A percentile compares a stretch with the other conserved stretches of the same genome.
Evolutionary conservation across 1,140 invertebrate genomes (phyloP).

Genomic region (Pinna nobilis): DNA sequence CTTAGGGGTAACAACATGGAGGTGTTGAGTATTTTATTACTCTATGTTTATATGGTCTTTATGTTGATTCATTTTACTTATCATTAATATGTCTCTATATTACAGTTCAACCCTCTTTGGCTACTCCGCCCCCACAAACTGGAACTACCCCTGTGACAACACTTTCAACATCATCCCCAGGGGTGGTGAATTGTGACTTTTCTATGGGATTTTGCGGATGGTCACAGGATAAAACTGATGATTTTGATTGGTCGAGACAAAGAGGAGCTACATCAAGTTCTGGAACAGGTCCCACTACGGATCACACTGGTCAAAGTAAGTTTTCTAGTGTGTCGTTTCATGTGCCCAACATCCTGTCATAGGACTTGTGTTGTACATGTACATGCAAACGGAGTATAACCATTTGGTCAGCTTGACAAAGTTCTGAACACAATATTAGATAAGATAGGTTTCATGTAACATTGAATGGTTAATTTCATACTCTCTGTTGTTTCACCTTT

Average conservation of each 20-base stretch:
- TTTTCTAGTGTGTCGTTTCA: too few species aligned
- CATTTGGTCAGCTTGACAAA: too few species aligned
- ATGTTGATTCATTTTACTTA: too few species aligned
- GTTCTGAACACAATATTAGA: background rate
- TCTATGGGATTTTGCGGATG: slow-evolving; percentile 59
- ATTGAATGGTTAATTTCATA: background rate
- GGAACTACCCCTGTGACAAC: slow-evolving; percentile 15
- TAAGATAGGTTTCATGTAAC: background rate
- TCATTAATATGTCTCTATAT: too few species aligned
- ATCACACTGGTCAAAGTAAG: slow-evolving; percentile 52
- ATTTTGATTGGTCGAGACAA: slow-evolving; percentile 59
- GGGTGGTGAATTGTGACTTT: slow-evolving; percentile 62
- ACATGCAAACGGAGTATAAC: too few species aligned
- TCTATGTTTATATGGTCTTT: too few species aligned
- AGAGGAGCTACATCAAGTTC: slow-evolving; percentile 39
- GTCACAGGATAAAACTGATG: slow-evolving; percentile 52
- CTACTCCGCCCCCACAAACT: slow-evolving; percentile 26
- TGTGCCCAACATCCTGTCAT: too few species aligned
- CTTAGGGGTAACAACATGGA: too few species aligned
- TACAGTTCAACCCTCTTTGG: slow-evolving; percentile 34
- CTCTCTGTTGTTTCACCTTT: too few species aligned
- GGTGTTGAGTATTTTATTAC: too few species aligned
- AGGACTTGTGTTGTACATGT: too few species aligned
- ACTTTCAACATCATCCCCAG: slow-evolving; percentile 11
- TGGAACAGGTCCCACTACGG: slow-evolving; percentile 48